A percentile compares a stretch with the other conserved stretches of the same genome.
Evolutionary conservation across 2,113 vertebrate genomes (phyloP).

Genomic region (Scatophagus argus): DNA sequence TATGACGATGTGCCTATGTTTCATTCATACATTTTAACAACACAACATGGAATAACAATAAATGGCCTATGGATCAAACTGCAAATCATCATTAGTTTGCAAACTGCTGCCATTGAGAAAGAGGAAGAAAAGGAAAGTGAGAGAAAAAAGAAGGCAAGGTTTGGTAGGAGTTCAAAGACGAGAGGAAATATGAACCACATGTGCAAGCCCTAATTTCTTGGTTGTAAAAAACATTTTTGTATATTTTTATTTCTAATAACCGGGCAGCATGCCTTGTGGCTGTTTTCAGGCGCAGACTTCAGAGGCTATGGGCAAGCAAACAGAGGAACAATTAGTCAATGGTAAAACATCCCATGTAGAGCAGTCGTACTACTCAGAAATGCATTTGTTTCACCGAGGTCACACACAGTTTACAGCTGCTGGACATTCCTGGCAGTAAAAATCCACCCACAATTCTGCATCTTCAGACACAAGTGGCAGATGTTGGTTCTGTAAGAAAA

Average conservation of each 20-base stretch:
- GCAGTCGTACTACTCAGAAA: slow-evolving; percentile 13
- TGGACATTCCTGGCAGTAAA: slow-evolving; percentile 24
- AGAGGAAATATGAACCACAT: slow-evolving; percentile 77
- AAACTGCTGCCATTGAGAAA: slow-evolving; percentile 49
- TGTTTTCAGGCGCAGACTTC: slow-evolving; percentile 54
- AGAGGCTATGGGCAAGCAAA: slow-evolving; percentile 56
- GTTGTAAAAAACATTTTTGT: slow-evolving; percentile 70
- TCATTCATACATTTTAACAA: slow-evolving; percentile 8
- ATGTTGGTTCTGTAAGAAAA: slow-evolving; percentile 27
- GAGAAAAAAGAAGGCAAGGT: slow-evolving; percentile 37
- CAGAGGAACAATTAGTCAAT: slow-evolving; percentile 55
- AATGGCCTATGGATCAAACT: slow-evolving; percentile 34
- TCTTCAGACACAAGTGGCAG: slow-evolving; percentile 46
- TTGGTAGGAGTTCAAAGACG: slow-evolving; percentile 69
- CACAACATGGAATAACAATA: background rate
- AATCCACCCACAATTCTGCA: slow-evolving; percentile 16
- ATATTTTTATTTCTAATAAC: slow-evolving; percentile 78
- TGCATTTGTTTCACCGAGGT: slow-evolving; percentile 43
- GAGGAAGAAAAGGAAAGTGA: slow-evolving; percentile 21
- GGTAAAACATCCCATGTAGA: slow-evolving; percentile 53
- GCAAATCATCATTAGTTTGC: slow-evolving; percentile 50
- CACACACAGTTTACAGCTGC: slow-evolving; percentile 43
- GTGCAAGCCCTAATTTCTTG: slow-evolving; percentile 52
- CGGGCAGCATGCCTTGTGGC: slow-evolving; percentile 48
- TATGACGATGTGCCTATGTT: background rate